Evolutionary conservation across 2,888 invertebrate species (phyloP), one percentile per base, ranked within the genome.

Genomic region (Pyralis farinalis): DNA sequence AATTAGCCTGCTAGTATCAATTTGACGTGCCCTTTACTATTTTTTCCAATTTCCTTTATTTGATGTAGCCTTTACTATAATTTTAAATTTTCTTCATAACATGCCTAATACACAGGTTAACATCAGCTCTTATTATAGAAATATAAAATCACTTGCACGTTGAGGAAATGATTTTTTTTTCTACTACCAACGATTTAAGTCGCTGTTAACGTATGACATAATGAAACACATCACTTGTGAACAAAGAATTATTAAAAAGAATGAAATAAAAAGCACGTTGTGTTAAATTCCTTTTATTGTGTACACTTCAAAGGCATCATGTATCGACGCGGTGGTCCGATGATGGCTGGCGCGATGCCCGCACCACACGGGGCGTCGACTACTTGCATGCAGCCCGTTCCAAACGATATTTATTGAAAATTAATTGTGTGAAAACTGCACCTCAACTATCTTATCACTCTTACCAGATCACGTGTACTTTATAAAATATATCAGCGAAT

Each of bases 401-500:
- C 66, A 62, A 65, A 62, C 67, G 66, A 68, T 66, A 69, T 76
- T 80, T 77, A 81, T 81, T 81, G 74, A 71, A 77, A 78, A 74
- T 76, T 77, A 80, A 79, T 72, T 71, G 76, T 71, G 78, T 71
- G 71, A 77, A 76, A 73, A 25, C 7, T 5, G 7, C 58, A 54
- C 48, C 49, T 55, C 57, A 53, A 55, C 16, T 3, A 16, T 16
- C 2, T 16, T 4, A 16, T 16, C 16, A 16, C 16, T 16, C 4
- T 3, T 16, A n/a, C n/a, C n/a, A n/a, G n/a, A 16, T 16, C 4
- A 16, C 16, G 4, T 3, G 4, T 4, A 16, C 16, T 4, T 16
- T 16, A 16, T 16, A 16, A 4, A 16, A 16, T 4, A 16, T 4
- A 3, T 16, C 3, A 3, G 4, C 3, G 16, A 16, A 16, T 16